Evolutionary conservation across 2,888 invertebrate species (phyloP), one percentile per base, ranked within the genome.

Genomic region (Hofmannophila pseudospretella): DNA sequence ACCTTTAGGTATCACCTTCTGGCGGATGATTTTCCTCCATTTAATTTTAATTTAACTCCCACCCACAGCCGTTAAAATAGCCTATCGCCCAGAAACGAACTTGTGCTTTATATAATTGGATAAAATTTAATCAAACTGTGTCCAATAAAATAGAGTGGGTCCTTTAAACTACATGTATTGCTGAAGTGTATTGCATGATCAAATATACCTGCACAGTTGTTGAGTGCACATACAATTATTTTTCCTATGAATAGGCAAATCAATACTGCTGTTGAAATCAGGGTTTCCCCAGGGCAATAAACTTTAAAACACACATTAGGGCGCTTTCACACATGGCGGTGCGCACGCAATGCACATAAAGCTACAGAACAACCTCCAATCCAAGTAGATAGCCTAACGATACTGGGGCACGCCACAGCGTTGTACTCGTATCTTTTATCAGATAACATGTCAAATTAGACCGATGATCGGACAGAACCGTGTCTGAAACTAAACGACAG

Each of bases 201-300:
- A n/a, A 23, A 23, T 7, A 7, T n/a, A 23, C n/a, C 3, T n/a
- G n/a, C 4, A 25, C n/a, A 19, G 11, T 16, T 13, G 14, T 13
- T 9, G 9, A 34, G n/a, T 25, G 26, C 27, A 13, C 32, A 12
- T 27, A 29, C 29, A 27, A 34, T 29, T 22, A 29, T 29, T 26
- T 23, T 34, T 34, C 32, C 49, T 51, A 61, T 58, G 57, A 51
- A 38, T 19, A 39, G 33, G 37, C 57, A 60, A 66, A 73, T 73
- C 73, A 61, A 72, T 71, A 72, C 35, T 58, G 57, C 42, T 58
- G 59, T 61, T 43, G 48, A 56, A 59, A 48, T 49, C 63, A 52
- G 69, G 68, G 61, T 67, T 71, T 68, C 54, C 70, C 69, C 34
- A 44, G 61, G 58, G 56, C 64, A 60, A 52, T 64, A 58, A 61